Percentiles rank a stretch among this genome's conserved stretches.
phyloP scores from a whole-genome alignment of 2,888 invertebrate species.

The Pomacea canaliculata region DNA sequence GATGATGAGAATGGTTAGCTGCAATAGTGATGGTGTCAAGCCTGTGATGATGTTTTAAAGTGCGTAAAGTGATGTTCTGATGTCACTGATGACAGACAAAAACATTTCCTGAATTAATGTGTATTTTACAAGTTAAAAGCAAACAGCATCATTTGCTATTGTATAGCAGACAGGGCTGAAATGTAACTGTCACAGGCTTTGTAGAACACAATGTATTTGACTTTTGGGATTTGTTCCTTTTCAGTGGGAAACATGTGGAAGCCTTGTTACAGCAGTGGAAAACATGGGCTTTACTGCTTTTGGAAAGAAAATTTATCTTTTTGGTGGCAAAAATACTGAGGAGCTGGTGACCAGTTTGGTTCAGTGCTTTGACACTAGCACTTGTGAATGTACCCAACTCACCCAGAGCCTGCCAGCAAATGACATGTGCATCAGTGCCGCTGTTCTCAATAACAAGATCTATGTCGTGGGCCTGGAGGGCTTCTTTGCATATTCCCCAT shows the following conservation, averaged over 20 bases:
- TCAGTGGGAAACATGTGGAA: constrained; percentile 52
- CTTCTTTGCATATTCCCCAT: constrained; percentile 54
- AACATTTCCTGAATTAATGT: no score
- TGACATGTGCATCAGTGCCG: constrained; percentile 63
- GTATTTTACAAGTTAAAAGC: no score
- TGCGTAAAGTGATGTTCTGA: no score
- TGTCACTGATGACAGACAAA: no score
- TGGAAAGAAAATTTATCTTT: constrained; percentile 56
- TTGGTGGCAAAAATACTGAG: constrained; percentile 63
- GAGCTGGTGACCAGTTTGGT: constrained; percentile 62
- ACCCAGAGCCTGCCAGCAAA: constrained; percentile 54
- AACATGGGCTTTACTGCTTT: constrained; percentile 62
- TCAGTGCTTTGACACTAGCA: constrained; percentile 58
- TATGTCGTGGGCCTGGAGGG: constrained; percentile 63
- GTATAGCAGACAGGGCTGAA: no score
- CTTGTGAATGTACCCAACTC: constrained; percentile 46
- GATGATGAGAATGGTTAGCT: no score
- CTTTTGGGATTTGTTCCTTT: not conserved
- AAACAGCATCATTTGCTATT: no score
- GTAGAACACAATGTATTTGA: no score
- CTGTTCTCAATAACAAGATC: constrained; percentile 53
- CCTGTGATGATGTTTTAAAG: no score
- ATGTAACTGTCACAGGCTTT: no score
- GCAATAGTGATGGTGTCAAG: no score
- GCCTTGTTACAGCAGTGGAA: constrained; percentile 57